phyloP scores from a whole-genome alignment of 30 jellyfish, hydroid and myxozoan genomes.

The Aurelia aurita region DNA sequence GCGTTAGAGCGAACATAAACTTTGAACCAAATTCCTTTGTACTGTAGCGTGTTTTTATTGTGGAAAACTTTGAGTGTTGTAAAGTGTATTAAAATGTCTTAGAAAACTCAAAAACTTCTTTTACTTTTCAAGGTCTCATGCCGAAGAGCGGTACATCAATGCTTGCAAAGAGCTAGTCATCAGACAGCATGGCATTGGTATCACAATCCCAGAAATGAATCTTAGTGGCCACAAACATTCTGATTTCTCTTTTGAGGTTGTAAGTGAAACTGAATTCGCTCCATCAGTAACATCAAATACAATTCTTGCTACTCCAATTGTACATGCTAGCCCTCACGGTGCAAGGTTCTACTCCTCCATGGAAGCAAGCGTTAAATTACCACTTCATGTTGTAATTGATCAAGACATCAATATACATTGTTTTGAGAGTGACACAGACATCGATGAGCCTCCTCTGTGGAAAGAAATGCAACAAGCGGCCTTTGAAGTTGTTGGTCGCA shows the following conservation, averaged over 20 bases:
- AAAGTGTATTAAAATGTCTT: too few species aligned
- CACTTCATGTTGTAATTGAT: constrained; percentile 51
- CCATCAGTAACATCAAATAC: constrained; percentile 21
- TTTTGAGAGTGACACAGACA: constrained; percentile 67
- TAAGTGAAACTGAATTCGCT: constrained; percentile 2
- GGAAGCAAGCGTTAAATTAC: constrained; percentile 68
- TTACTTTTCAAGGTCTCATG: constrained; percentile 7
- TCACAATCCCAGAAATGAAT: constrained; percentile 65
- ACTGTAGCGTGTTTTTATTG: too few species aligned
- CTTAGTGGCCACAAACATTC: constrained; percentile 56
- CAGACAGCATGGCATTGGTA: constrained; percentile 38
- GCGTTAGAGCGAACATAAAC: too few species aligned
- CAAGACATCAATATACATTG: constrained; percentile 28
- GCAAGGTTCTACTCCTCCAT: constrained; percentile 59
- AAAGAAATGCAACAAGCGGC: neutral
- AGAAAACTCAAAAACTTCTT: too few species aligned
- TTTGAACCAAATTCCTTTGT: too few species aligned
- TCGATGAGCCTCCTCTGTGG: constrained; percentile 64
- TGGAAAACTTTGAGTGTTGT: too few species aligned
- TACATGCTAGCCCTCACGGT: constrained; percentile 76
- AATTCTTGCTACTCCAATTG: constrained; percentile 64
- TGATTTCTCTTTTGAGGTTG: constrained; percentile 45
- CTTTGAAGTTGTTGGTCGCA: constrained; percentile 32
- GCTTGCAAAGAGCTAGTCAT: constrained; percentile 72
- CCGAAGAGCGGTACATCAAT: constrained; percentile 25